phyloP scores from a whole-genome alignment of 2,888 invertebrate genomes.

The Leptura quadrifasciata region DNA sequence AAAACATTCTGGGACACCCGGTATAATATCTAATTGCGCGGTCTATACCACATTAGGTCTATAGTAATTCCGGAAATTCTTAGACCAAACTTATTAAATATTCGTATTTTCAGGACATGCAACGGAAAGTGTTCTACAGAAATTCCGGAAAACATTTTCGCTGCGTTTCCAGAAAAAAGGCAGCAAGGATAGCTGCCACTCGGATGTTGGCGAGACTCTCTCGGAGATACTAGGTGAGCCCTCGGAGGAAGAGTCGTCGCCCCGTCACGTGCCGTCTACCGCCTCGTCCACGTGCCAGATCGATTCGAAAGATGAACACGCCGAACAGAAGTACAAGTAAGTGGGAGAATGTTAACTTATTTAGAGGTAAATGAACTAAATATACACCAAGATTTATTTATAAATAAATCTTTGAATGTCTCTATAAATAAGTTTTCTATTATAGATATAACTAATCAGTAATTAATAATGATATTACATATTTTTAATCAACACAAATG shows the following conservation, averaged over 20 bases:
- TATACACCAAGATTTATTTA: background rate
- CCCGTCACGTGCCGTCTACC: conserved; percentile 65
- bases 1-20: no score
- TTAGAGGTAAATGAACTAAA: conserved; percentile 17
- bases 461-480: background rate
- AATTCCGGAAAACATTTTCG: conserved; percentile 83
- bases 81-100: conserved; percentile 7
- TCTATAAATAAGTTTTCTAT: background rate
- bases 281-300: conserved; percentile 57
- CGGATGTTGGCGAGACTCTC: conserved; percentile 68
- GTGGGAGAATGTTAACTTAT: conserved; percentile 32
- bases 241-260: conserved; percentile 71
- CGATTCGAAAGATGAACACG: conserved; percentile 48
- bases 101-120: conserved; percentile 58
- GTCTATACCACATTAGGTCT: background rate
- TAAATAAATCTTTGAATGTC: background rate
- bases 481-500: background rate
- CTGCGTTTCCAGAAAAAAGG: conserved; percentile 74
- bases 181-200: conserved; percentile 72
- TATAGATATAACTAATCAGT: background rate
- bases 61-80: background rate
- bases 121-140: conserved; percentile 80
- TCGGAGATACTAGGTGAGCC: conserved; percentile 68
- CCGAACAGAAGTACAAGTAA: conserved; percentile 71
- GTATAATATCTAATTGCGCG: background rate